Base-by-base conservation (phyloP, 2,888 invertebrate species). In the Cheilosia urbana region DNA sequence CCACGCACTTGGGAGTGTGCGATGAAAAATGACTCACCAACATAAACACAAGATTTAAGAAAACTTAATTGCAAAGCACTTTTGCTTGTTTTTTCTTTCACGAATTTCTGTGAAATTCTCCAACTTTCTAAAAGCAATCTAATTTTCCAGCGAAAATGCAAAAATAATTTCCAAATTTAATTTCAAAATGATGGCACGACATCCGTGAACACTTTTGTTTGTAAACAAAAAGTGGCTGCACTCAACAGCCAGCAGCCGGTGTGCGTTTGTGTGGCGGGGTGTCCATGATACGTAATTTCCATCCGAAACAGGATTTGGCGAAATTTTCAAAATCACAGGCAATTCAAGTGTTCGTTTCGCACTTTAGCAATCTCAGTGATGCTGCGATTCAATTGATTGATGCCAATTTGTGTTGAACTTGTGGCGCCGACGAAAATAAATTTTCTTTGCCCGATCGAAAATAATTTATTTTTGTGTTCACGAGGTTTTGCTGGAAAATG, bases 171-270 rank as follows among this genome's bases (percentile, higher is more conserved):
- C n/a, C 19, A 51, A 51, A 24, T 24, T 15, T 24, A 51, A 24
- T 24, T 27, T 51, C 5, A 40, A 40, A 34, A 47, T 57, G 21
- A 69, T 69, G 57, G 34, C 57, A 57, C 42, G 55, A 55, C 40
- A 13, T 40, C 15, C 27, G 51, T 11, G 17, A 5, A 15, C 24
- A 51, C 51, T 51, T 57, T 69, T 69, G 45, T 68, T 68, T 42
- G 27, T 68, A 53, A 66, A 66, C 66, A 55, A 15, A 51, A 51
- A 51, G 5, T 0, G 9, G 19, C 45, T 45, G 45, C 45, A 45
- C 17, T 9, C 0, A 30, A 7, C 30, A 27, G 6, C 27, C 30
- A 7, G 5, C n/a, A n/a, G 45, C 17, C 45, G 45, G 45, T 45
- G 45, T n/a, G n/a, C 1, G 6, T 45, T 6, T 27, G 27, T 27